Evolutionary conservation across 2,113 vertebrate genomes (phyloP).

Genomic region (Hypocryptadius cinnamomeus): DNA sequence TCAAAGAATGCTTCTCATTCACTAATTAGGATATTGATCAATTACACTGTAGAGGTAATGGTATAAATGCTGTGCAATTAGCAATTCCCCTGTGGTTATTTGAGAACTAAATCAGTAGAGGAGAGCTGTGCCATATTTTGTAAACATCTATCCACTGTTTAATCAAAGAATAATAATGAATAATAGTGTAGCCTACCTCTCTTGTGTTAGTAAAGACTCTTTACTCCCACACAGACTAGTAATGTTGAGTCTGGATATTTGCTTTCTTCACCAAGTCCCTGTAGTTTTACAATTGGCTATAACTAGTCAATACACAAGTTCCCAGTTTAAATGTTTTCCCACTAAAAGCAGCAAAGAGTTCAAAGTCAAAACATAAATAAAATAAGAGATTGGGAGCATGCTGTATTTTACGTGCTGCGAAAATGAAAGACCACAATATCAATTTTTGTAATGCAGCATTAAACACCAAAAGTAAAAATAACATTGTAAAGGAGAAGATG

Average conservation of each 20-base stretch:
- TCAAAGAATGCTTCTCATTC: neutral
- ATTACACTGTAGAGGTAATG: neutral
- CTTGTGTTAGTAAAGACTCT: neutral
- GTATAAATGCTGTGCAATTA: neutral
- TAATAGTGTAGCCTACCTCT: neutral
- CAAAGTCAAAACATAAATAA: neutral
- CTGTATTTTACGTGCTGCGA: neutral
- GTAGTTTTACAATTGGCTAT: neutral
- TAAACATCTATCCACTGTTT: neutral
- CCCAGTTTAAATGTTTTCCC: neutral
- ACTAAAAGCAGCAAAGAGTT: neutral
- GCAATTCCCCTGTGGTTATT: neutral
- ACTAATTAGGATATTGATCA: neutral
- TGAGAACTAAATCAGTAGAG: neutral
- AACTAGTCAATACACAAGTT: neutral
- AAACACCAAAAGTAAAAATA: neutral
- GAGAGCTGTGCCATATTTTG: neutral
- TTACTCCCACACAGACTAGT: neutral
- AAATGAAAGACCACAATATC: neutral
- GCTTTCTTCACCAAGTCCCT: neutral
- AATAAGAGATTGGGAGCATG: neutral
- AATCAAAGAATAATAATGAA: neutral
- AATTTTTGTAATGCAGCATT: neutral
- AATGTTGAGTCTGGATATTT: neutral
- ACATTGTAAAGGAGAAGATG: neutral